phyloP scores from a whole-genome alignment of 2,888 invertebrate species.

The Cosmopolites sordidus region DNA sequence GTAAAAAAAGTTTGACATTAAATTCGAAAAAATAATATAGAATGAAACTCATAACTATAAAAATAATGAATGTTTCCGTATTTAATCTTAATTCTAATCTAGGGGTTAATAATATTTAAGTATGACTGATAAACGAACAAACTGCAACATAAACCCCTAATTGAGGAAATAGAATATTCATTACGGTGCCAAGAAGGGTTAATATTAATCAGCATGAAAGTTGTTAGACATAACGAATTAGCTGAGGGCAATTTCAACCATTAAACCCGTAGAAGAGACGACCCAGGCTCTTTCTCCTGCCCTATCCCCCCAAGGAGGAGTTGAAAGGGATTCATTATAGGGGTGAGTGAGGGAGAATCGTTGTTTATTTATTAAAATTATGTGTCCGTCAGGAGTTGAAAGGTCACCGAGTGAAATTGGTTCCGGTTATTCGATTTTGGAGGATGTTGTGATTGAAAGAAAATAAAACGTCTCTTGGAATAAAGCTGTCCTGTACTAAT shows the following conservation, averaged over 20 bases:
- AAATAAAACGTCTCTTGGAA: too few relatives aligned
- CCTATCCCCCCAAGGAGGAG: neutral
- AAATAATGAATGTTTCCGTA: neutral
- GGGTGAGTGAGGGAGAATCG: neutral
- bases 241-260: neutral
- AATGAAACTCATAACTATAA: too few relatives aligned
- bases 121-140: neutral
- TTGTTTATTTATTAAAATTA: slow-evolving; percentile 1
- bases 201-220: neutral
- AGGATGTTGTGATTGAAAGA: too few relatives aligned
- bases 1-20: too few relatives aligned
- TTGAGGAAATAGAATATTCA: neutral
- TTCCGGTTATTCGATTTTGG: too few relatives aligned
- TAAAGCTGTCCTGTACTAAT: too few relatives aligned
- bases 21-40: too few relatives aligned
- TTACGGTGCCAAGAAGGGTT: neutral
- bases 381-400: neutral
- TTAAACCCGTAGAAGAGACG: neutral
- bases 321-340: slow-evolving; percentile 1
- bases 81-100: neutral
- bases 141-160: neutral
- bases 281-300: neutral
- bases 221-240: slow-evolving; percentile 2
- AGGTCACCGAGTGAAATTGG: too few relatives aligned
- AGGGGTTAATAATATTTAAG: neutral